Evolutionary conservation across 2,113 vertebrate species (phyloP), one percentile per base, ranked within the genome.

Genomic region (Rousettus leschenaultii): DNA sequence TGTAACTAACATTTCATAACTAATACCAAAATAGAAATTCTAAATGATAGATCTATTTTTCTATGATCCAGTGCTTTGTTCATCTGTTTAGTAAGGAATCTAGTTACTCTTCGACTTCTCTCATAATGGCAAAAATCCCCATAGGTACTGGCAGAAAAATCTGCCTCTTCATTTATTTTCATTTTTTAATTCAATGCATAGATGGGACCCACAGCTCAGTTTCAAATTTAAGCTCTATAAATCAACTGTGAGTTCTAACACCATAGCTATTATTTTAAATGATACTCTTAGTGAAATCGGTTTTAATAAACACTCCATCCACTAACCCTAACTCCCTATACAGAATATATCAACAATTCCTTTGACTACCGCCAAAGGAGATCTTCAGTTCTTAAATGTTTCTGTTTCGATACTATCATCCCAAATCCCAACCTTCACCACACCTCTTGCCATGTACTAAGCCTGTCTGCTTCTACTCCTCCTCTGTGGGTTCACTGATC

Each of bases 101-200:
- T 38, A 78, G 40, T 95, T 77, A 45, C 6, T 71, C 57, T 68
- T 79, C 40, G 40, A 87, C 24, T 93, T 91, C 16, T 35, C 28
- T 75, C 78, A 55, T 43, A 43, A 43, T 15, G 48, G 82, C 59
- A 88, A 97, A 86, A 92, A 11, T 78, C 61, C 33, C 21, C 68
- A 78, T 45, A 0, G 26, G 61, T 40, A 22, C 18, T 87, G 43
- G 14, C 22, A 51, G 30, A 66, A 96, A 96, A 78, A 77, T 10
- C 66, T 18, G 35, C 40, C 22, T 93, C 48, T 55, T 30, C 26
- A 75, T 68, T 78, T 86, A 48, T 65, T 92, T 73, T 86, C 57
- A 73, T 92, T 92, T 71, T 61, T 92, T 70, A 75, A 74, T 83
- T 90, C 48, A 92, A 19, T 94, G 16, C 28, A 94, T 30, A 89